Evolutionary conservation across 2,113 vertebrate genomes (phyloP), one percentile per base, ranked within the genome.

Genomic region (Ictalurus punctatus): DNA sequence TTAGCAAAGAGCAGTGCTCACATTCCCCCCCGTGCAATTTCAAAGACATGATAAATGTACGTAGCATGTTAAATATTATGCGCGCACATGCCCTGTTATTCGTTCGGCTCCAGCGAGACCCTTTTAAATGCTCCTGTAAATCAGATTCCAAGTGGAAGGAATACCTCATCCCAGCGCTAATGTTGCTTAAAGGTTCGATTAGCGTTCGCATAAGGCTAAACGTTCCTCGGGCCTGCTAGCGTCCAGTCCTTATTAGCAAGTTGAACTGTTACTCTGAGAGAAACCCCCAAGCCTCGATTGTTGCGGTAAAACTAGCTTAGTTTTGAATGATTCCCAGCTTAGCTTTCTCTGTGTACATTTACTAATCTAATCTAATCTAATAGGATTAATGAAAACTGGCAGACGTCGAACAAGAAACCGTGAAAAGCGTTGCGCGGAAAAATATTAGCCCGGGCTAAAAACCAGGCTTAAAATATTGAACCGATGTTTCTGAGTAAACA

Each of bases 1-100:
- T 87, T 54, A 56, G 21, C 59, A 23, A 87, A 87, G 58, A 87
- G 40, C 78, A 80, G 27, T 21, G 85, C 61, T 87, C 86, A 27
- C 44, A 14, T 82, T 87, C 56, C 48, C 19, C 52, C 19, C 34
- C 79, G 21, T 30, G 30, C 48, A 44, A 58, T 71, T 82, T 87
- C 86, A 71, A 48, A 82, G 78, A 54, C 61, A 37, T 86, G 85
- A 79, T 76, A 27, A 81, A 88, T 73, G 52, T 6, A 59, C 48
- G 40, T n/a, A 65, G 48, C 16, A 86, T 83, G 73, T 79, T 67
- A 80, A 67, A 80, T 56, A 54, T 71, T 17, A 67, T 10, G 37
- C 48, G 16, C 12, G 17, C 74, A 16, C 74, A 76, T 65, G 27
- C 59, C 37, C 79, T 81, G 23, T 65, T 81, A 79, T 63, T 79